Evolutionary conservation across 2,113 vertebrate genomes (phyloP).

Genomic region (Neotoma lepida): DNA sequence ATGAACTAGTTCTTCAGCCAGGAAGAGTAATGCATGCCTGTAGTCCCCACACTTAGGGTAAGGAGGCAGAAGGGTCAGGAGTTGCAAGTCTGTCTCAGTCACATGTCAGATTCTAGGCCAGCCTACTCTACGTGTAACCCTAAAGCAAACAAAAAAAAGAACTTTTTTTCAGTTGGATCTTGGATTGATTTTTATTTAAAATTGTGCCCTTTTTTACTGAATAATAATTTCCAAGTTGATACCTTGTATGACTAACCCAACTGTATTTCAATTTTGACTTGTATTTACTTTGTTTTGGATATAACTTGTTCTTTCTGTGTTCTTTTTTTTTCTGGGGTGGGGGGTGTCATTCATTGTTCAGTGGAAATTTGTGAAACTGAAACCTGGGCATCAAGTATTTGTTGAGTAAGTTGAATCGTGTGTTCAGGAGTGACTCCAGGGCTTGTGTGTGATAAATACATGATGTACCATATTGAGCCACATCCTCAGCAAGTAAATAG

Average conservation of each 20-base stretch:
- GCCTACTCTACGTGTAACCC: too few species aligned
- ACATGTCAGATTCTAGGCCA: background rate
- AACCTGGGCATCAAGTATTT: background rate
- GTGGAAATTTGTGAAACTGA: background rate
- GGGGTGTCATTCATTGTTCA: background rate
- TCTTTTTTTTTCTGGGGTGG: background rate
- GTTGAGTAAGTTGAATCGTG: background rate
- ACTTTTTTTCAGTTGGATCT: background rate
- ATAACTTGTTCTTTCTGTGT: background rate
- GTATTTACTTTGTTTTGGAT: slow-evolving; percentile 22
- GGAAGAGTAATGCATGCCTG: background rate
- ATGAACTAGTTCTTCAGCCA: background rate
- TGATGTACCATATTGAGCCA: background rate
- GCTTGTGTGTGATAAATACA: background rate
- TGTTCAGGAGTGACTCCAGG: background rate
- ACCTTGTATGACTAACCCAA: background rate
- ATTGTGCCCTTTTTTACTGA: background rate
- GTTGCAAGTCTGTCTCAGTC: background rate
- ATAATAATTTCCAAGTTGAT: background rate
- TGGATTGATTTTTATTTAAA: slow-evolving; percentile 23
- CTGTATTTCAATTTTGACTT: slow-evolving; percentile 42
- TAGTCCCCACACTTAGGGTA: background rate
- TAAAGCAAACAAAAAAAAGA: background rate
- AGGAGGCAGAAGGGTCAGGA: background rate
- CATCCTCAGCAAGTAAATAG: background rate